phyloP scores from a whole-genome alignment of 30 jellyfish, hydroid and myxozoan species.

The Hydractinia symbiolongicarpus region DNA sequence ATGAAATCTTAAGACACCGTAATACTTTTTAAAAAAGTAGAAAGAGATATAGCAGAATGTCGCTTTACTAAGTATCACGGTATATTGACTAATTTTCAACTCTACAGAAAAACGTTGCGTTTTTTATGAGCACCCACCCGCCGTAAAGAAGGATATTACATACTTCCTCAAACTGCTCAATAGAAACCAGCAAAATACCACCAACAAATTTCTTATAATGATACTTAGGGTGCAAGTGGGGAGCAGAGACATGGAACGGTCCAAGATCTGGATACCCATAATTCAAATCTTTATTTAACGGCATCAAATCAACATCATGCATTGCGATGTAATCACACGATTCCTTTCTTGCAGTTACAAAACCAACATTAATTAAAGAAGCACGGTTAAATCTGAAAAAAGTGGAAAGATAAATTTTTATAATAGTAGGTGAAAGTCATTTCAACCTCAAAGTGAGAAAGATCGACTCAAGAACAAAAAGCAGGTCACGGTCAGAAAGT shows the following conservation, averaged over 20 bases:
- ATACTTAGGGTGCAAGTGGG: conserved; percentile 93
- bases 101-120: no score
- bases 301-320: conserved; percentile 98
- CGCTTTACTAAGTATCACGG: no score
- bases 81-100: no score
- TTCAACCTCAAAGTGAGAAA: background rate
- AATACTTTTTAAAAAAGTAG: no score
- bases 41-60: no score
- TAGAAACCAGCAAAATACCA: conserved; percentile 84
- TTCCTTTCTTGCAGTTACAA: conserved; percentile 76
- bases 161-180: conserved; percentile 88
- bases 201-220: conserved; percentile 95
- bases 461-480: no score
- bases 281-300: conserved; percentile 72
- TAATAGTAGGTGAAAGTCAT: no score
- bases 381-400: conserved; percentile 91
- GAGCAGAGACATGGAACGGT: conserved; percentile 98
- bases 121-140: background rate
- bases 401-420: background rate
- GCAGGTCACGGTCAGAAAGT: no score
- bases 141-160: background rate
- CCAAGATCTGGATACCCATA: conserved; percentile 95
- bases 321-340: conserved; percentile 94
- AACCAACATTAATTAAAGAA: conserved; percentile 85
- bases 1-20: no score